Evolutionary conservation across 2,888 invertebrate species (phyloP), one percentile per base, ranked within the genome.

Genomic region (Ophonus ardosiacus): DNA sequence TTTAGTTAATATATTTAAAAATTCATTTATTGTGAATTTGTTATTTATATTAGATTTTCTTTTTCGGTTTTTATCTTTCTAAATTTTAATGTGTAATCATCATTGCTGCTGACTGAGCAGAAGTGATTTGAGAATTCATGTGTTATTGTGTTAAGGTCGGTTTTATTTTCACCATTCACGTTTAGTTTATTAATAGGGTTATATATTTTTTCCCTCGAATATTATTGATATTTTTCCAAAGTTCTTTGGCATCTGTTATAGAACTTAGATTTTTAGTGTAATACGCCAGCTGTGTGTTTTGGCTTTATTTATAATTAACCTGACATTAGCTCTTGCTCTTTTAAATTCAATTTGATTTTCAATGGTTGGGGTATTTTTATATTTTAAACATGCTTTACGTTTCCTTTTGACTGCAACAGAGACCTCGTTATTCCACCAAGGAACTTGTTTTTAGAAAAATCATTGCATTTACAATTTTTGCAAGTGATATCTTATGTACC

Each of bases 231-330:
- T 59, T 17, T 59, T 59, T 59, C 59, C 59, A 59, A 5, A 59
- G 15, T 15, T 59, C 59, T 59, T 59, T 59, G 7, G 15, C 7
- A 17, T 59, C 59, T 17, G 59, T 17, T 15, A 17, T 15, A 59
- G 7, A 17, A 17, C 59, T 17, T 17, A 59, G 15, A 59, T 59
- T 59, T 15, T 7, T 17, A 7, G 59, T 59, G 17, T 17, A 59
- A 59, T 59, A 59, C 59, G 59, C 17, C 59, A 59, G 59, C 59
- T 59, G 7, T 59, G 5, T 59, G 15, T 59, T 59, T 59, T 59
- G 59, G 17, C 59, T 59, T 59, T 51, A 51, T 0, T 51, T 51
- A 51, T 10, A 2, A 6, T 51, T 51, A 51, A 51, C 8, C 43
- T 51, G 13, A 10, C 43, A 8, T 13, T 51, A 51, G 43, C 43